phyloP scores from a whole-genome alignment of 2,888 invertebrate species.

The Machimus atricapillus region DNA sequence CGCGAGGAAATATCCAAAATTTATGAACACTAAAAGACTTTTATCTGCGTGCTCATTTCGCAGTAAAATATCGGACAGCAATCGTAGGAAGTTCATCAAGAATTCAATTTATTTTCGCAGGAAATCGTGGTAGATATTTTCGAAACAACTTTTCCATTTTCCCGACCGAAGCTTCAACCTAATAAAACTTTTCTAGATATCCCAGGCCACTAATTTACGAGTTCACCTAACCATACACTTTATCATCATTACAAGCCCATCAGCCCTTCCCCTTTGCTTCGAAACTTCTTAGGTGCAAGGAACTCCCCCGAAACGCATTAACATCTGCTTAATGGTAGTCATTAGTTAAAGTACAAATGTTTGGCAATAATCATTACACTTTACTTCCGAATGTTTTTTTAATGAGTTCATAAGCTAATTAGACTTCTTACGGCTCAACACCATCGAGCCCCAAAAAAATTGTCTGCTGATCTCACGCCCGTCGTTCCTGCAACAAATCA shows the following conservation, averaged over 20 bases:
- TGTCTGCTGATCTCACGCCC: not conserved
- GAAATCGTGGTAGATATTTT: not conserved
- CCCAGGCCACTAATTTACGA: conserved; percentile 41
- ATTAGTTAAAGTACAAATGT: conserved; percentile 47
- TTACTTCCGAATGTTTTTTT: conserved; percentile 44
- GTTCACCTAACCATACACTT: conserved; percentile 42
- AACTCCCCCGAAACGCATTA: conserved; percentile 31
- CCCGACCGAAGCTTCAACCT: not conserved
- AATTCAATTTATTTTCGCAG: not conserved
- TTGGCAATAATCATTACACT: conserved; percentile 47
- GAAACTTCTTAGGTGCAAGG: not conserved
- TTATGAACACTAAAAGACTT: not conserved
- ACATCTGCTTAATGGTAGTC: conserved; percentile 39
- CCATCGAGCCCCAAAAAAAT: not conserved
- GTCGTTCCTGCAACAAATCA: not conserved
- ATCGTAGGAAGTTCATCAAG: not conserved
- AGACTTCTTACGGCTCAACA: not conserved
- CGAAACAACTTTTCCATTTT: not conserved
- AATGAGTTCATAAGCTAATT: conserved; percentile 43
- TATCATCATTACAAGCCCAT: conserved; percentile 47
- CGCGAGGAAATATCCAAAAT: not conserved
- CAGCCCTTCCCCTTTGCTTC: conserved; percentile 1
- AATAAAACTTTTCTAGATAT: conserved; percentile 9
- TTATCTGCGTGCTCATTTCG: not conserved
- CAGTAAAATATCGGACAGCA: not conserved